Evolutionary conservation across 2,797 vertebrate genomes (phyloP), one percentile per base, ranked within the genome.

Genomic region (Hemibagrus guttatus): DNA sequence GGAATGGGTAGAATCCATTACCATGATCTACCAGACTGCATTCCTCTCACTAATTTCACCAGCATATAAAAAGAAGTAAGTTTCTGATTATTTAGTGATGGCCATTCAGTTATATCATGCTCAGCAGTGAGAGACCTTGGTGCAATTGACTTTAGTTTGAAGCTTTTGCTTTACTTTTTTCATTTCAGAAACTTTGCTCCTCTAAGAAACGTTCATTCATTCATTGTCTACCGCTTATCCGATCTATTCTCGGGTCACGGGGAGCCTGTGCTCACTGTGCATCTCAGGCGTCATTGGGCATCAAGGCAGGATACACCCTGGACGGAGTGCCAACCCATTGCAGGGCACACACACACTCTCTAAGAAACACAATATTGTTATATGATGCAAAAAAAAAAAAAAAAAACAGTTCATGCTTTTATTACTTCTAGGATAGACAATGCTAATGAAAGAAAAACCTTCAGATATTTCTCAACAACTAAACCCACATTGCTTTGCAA

Each of bases 351-450:
- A n/a, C n/a, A n/a, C n/a, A n/a, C n/a, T n/a, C 7, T 5, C 3
- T 80, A 61, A 42, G 31, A 59, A 35, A 78, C n/a, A 78, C n/a
- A 54, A 54, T 78, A 74, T 74, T n/a, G 2, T 76, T 78, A 78
- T 35, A 58, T 79, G 31, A 39, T 23, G 31, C 54, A 79, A 4
- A 78, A 8, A 72, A 76, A 28, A n/a, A 11, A 31, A 79, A 4
- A 78, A 8, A 72, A 76, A 28, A n/a, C 19, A 31, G 35, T 21
- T 39, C 19, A 42, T 80, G 1, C 9, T 59, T 58, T 58, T 58
- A 58, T 79, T 59, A 78, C 11, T 17, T 79, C 31, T 13, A 79
- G n/a, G 28, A 79, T 59, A 14, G 6, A 23, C 31, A 39, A 59
- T 78, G 28, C 2, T 16, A 39, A 59, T 59, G 12, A 14, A 35